Evolutionary conservation across 2,888 invertebrate genomes (phyloP).

Genomic region (Eretmocerus hayati): DNA sequence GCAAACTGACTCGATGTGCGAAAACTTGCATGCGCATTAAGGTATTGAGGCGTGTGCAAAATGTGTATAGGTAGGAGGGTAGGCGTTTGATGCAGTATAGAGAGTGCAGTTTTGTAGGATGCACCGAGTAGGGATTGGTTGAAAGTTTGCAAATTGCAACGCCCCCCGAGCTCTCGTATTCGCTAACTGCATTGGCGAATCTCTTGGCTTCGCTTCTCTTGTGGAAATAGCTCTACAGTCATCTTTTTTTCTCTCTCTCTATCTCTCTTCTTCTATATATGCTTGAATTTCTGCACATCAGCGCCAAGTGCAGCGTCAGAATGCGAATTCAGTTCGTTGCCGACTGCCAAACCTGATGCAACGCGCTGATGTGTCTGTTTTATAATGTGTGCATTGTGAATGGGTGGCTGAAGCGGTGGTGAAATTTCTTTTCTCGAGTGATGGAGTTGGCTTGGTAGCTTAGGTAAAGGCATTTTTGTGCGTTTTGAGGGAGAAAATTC

Average conservation of each 20-base stretch:
- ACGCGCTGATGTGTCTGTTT: background rate
- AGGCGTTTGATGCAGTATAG: too few relatives aligned
- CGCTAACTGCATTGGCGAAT: constrained; percentile 18
- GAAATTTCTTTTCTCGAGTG: background rate
- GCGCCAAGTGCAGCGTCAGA: background rate
- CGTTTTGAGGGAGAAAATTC: too few relatives aligned
- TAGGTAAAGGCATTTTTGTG: too few relatives aligned
- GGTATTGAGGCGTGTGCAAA: too few relatives aligned
- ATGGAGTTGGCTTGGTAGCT: too few relatives aligned
- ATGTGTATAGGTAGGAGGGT: too few relatives aligned
- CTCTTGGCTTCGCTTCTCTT: too few relatives aligned
- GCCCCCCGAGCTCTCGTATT: constrained; percentile 17
- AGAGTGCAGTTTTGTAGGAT: too few relatives aligned
- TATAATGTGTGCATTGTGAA: background rate
- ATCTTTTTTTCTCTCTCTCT: too few relatives aligned
- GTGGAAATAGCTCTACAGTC: background rate
- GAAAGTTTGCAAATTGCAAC: constrained; percentile 13
- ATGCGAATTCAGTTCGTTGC: background rate
- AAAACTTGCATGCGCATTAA: too few relatives aligned
- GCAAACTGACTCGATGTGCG: too few relatives aligned
- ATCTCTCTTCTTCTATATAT: too few relatives aligned
- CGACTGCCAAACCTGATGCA: background rate
- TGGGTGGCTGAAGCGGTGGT: background rate
- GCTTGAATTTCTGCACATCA: background rate
- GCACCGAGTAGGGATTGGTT: constrained; percentile 4